Conservation (phyloP, 2,797 vertebrate species). For the Fistularia commersonii region DNA sequence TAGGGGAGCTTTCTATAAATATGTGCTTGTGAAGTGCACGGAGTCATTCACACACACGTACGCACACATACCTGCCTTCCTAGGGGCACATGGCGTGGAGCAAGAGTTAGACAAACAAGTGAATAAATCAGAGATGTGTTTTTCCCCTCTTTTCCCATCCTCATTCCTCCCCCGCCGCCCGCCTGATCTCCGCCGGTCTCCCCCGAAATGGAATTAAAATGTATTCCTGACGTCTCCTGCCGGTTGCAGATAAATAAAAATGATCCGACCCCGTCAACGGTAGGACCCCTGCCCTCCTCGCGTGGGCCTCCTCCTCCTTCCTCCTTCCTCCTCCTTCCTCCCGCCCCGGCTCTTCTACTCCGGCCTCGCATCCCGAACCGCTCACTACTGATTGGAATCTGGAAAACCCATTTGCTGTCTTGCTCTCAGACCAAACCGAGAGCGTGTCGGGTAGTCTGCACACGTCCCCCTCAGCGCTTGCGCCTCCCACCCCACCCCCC, state of each 20-base stretch:
- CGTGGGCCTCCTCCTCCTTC: slow-evolving; percentile 14
- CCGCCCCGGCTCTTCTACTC: slow-evolving; percentile 17
- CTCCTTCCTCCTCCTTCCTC: slow-evolving; percentile 23
- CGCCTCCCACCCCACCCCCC: slow-evolving; percentile 10
- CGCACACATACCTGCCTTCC: slow-evolving; percentile 19
- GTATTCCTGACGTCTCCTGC: neutral
- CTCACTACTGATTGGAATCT: slow-evolving; percentile 74
- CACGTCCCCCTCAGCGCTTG: slow-evolving; percentile 51
- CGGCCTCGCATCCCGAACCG: slow-evolving; percentile 28
- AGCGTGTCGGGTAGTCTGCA: slow-evolving; percentile 65
- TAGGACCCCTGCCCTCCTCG: slow-evolving; percentile 40
- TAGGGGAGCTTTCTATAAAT: slow-evolving; percentile 66
- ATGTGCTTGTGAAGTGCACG: slow-evolving; percentile 34
- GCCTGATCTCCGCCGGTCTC: slow-evolving; percentile 59
- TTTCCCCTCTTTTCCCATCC: slow-evolving; percentile 21
- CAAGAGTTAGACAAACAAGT: slow-evolving; percentile 54
- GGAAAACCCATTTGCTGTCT: slow-evolving; percentile 70
- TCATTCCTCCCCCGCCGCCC: slow-evolving; percentile 39
- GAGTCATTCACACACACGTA: slow-evolving; percentile 3
- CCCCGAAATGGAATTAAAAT: slow-evolving; percentile 74
- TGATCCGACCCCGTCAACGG: slow-evolving; percentile 73
- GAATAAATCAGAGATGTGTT: slow-evolving; percentile 49
- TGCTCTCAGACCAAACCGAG: slow-evolving; percentile 55
- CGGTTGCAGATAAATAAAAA: slow-evolving; percentile 56
- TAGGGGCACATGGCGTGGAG: slow-evolving; percentile 7